Percentiles rank a stretch among this genome's conserved stretches.
phyloP scores from a whole-genome alignment of 2,888 invertebrate genomes.

The Lasiommata megera region DNA sequence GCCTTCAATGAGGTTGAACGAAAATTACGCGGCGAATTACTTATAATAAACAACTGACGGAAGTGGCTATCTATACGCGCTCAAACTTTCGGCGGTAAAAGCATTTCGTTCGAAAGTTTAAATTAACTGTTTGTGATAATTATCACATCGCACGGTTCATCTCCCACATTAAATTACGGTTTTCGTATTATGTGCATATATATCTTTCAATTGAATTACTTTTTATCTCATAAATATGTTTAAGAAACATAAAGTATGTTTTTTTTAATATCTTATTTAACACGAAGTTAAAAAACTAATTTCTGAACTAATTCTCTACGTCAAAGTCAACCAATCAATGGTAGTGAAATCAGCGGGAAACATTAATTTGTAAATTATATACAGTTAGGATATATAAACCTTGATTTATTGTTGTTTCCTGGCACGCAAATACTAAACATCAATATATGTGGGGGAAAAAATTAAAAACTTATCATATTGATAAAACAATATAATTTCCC shows the following conservation, averaged over 20 bases:
- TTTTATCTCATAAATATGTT: too few relatives aligned
- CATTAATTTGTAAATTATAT: background rate
- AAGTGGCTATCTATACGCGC: background rate
- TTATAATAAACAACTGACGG: constrained; percentile 7
- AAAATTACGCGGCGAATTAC: constrained; percentile 4
- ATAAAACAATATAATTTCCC: constrained; percentile 4
- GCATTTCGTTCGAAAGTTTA: constrained; percentile 24
- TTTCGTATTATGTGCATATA: background rate
- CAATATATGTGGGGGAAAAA: background rate
- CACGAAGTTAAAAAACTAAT: background rate
- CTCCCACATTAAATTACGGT: background rate
- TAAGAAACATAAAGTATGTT: background rate
- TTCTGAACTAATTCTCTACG: constrained; percentile 6
- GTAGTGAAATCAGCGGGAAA: constrained; percentile 15
- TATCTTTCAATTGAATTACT: background rate
- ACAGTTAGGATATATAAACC: too few relatives aligned
- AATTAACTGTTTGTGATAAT: background rate
- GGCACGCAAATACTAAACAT: background rate
- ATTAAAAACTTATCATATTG: background rate
- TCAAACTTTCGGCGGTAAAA: constrained; percentile 31
- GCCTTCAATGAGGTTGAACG: background rate
- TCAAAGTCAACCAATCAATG: constrained; percentile 1
- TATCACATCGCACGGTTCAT: background rate
- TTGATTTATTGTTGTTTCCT: too few relatives aligned
- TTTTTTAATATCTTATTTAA: background rate